Conservation (phyloP, 1,140 invertebrate species). For the Yoshiicerus persimilis region DNA sequence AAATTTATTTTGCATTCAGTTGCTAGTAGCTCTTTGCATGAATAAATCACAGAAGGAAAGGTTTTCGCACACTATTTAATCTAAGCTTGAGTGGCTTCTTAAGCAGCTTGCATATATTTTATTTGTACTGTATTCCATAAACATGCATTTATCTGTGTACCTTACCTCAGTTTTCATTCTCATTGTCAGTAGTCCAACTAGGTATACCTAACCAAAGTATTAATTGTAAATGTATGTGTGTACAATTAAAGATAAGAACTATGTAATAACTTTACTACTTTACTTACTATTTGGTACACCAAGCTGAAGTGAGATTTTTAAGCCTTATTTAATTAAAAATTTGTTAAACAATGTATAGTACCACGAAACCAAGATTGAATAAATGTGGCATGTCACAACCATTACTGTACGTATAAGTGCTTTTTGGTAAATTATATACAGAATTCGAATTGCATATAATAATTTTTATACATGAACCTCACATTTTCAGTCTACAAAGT, state of each 20-base stretch:
- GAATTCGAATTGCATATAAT: too few species aligned
- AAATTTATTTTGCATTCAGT: not conserved
- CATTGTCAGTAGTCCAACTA: not conserved
- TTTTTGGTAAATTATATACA: too few species aligned
- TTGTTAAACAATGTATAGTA: not conserved
- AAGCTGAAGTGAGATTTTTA: not conserved
- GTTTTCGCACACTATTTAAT: not conserved
- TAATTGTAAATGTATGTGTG: not conserved
- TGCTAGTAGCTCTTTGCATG: not conserved
- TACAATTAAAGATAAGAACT: not conserved
- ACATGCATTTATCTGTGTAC: not conserved
- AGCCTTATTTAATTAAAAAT: not conserved
- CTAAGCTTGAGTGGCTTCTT: not conserved
- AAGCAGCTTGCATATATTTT: too few species aligned
- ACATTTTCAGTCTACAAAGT: too few species aligned
- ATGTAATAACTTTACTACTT: too few species aligned
- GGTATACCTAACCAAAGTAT: not conserved
- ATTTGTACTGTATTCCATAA: too few species aligned
- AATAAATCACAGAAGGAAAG: not conserved
- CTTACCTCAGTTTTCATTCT: not conserved
- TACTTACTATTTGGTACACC: too few species aligned
- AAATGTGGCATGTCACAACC: not conserved
- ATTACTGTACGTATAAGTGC: not conserved
- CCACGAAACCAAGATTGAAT: not conserved
- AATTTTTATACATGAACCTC: too few species aligned